Evolutionary conservation across 2,888 invertebrate genomes (phyloP), one percentile per base, ranked within the genome.

Genomic region (Merodon equestris): DNA sequence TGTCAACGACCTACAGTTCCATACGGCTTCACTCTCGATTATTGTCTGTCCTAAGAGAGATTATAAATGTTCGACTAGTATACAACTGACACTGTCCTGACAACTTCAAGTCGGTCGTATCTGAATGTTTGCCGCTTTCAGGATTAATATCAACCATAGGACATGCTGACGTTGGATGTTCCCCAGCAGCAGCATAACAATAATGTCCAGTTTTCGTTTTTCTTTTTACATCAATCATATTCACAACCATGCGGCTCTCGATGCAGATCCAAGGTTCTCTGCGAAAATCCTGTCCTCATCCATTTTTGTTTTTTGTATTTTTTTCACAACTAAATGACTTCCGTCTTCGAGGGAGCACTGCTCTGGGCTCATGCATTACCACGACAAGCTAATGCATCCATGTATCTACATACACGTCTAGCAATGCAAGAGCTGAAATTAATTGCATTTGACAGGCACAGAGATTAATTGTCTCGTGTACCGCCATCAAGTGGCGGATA

Each of bases 361-460:
- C 27, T 27, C 27, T 2, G 27, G 27, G 3, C 27, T 2, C 27
- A 27, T 27, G 27, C 7, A 27, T 27, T 7, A 4, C 2, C 27
- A 27, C 27, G 34, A 64, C 73, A 64, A 56, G 68, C 68, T 79
- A 68, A 58, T 67, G 73, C 77, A 73, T 73, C 63, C n/a, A n/a
- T n/a, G n/a, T n/a, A n/a, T n/a, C n/a, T n/a, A n/a, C n/a, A n/a
- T n/a, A n/a, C n/a, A n/a, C n/a, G n/a, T n/a, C n/a, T n/a, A n/a
- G n/a, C n/a, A n/a, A n/a, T n/a, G n/a, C n/a, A n/a, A 4, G 27
- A 27, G 27, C 64, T 68, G 79, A 74, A 79, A 79, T 79, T 79
- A 79, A 79, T 79, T 79, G 79, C 63, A 79, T 79, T 79, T 79
- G 79, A 79, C 79, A 74, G 74, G 74, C 79, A 74, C 68, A 68